These are phyloP conservation scores for Athene noctua DNA, from an alignment of 2,113 vertebrate genomes.

Conservation along the genomic window DNA sequence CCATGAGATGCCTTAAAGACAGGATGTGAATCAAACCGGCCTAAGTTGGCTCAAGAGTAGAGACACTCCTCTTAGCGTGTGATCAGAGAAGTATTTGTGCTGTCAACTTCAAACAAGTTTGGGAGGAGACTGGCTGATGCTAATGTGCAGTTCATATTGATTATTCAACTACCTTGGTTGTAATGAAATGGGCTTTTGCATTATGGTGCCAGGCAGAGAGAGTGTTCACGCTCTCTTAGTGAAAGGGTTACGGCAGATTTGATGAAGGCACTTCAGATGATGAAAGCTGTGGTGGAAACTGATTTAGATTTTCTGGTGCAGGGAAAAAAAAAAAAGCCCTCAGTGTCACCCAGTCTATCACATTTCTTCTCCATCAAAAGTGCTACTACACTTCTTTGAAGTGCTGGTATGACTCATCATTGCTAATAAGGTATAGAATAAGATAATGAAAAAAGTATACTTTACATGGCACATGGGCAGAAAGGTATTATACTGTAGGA, in stretches of 20 bases:
- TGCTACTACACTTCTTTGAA: background rate
- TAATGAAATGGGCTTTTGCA: background rate
- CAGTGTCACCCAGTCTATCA: rapidly evolving
- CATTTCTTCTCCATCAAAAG: background rate
- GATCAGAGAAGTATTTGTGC: background rate
- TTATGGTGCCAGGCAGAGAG: background rate
- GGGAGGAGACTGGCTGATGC: background rate
- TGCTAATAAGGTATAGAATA: background rate
- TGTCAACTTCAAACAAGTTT: background rate
- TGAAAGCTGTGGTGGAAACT: background rate
- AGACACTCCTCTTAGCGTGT: background rate
- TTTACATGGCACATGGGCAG: background rate
- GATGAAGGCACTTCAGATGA: background rate
- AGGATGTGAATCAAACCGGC: background rate
- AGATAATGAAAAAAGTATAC: background rate
- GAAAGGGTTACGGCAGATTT: background rate
- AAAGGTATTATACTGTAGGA: background rate
- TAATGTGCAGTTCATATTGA: background rate
- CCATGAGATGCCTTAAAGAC: background rate
- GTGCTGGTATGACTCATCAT: background rate
- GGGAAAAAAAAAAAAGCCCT: background rate
- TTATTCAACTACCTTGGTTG: background rate
- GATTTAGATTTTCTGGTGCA: background rate
- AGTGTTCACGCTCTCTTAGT: background rate
- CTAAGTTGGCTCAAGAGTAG: background rate